Percentiles rank a stretch among this genome's conserved stretches.
Conservation (phyloP, 2,113 vertebrate genomes). For the Ursus arctos region DNA sequence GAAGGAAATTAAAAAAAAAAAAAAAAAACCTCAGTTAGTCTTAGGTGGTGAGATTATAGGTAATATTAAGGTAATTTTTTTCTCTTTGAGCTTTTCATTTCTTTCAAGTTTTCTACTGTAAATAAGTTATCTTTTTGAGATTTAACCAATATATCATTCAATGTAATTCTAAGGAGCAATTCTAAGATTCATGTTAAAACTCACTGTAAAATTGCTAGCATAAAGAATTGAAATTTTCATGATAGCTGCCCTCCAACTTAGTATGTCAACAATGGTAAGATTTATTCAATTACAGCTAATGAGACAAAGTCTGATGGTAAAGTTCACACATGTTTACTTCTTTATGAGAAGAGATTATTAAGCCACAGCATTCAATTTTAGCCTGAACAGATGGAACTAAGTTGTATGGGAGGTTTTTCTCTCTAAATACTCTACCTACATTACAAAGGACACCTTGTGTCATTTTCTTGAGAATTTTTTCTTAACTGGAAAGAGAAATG, state of each 20-base stretch:
- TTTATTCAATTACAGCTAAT: slow-evolving; percentile 45
- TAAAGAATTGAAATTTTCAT: slow-evolving; percentile 19
- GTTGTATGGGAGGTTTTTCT: neutral
- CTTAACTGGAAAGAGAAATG: slow-evolving; percentile 22
- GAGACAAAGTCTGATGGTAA: neutral
- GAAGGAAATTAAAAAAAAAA: neutral
- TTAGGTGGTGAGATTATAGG: neutral
- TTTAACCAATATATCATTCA: neutral
- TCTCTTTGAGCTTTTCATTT: neutral
- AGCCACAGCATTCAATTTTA: neutral
- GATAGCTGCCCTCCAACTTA: neutral
- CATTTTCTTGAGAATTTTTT: neutral
- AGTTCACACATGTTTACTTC: slow-evolving; percentile 38
- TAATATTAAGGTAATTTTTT: neutral
- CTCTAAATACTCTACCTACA: neutral
- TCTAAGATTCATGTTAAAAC: slow-evolving; percentile 38
- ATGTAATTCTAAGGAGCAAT: slow-evolving; percentile 16
- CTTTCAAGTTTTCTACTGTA: neutral
- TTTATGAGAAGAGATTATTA: slow-evolving; percentile 54
- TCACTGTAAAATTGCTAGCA: slow-evolving; percentile 16
- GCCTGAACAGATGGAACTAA: neutral
- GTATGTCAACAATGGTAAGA: slow-evolving; percentile 8
- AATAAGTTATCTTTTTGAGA: neutral
- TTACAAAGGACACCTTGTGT: neutral
- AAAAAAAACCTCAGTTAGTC: neutral